Conservation (phyloP, 2,113 vertebrate species). For the Irena cyanogastra region DNA sequence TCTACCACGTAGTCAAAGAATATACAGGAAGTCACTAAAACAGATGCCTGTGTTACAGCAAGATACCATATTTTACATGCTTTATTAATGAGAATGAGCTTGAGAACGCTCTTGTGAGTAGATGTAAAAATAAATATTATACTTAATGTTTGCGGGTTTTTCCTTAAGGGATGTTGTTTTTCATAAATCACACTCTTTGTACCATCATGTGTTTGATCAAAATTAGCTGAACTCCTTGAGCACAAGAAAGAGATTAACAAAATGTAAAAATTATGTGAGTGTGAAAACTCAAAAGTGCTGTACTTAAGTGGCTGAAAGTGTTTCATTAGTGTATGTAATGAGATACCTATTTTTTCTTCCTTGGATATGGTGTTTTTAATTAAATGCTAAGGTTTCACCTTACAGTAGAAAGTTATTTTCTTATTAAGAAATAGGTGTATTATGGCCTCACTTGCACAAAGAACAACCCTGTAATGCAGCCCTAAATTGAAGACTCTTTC, state of each 20-base stretch:
- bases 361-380: neutral
- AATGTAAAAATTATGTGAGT: neutral
- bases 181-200: neutral
- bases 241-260: neutral
- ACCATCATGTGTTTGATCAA: neutral
- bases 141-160: fast-evolving
- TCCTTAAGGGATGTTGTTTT: neutral
- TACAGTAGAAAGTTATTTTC: neutral
- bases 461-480: neutral
- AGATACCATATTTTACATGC: neutral
- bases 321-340: neutral
- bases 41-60: neutral
- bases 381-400: neutral
- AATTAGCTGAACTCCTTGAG: neutral
- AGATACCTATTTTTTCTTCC: neutral
- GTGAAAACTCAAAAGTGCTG: neutral
- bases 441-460: neutral
- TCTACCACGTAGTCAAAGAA: neutral
- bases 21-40: neutral
- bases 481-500: neutral
- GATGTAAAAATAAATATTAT: neutral
- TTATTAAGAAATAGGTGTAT: neutral
- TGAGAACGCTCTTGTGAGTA: neutral
- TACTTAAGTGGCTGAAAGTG: neutral
- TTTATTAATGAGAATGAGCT: neutral